Base-by-base conservation (phyloP, 2,888 invertebrate species). In the Drosophila pseudotakahashii region DNA sequence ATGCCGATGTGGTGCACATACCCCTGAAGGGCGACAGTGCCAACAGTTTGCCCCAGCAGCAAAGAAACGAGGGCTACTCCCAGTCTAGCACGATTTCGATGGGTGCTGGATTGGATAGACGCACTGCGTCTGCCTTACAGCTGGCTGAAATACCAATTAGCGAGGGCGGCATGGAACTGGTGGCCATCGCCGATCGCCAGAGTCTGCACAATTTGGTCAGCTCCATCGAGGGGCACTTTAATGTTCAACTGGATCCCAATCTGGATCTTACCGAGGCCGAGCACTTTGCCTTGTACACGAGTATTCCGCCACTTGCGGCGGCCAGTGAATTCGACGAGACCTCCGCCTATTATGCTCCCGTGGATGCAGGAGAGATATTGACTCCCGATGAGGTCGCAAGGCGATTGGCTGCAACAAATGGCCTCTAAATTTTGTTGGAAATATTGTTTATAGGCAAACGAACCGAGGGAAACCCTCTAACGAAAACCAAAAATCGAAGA, bases 291-390 rank as follows among this genome's bases (percentile, higher is more conserved):
- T 91, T 97, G 67, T 97, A 97, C 81, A 97, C 97, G 83, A 95
- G 96, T 58, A 94, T 97, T 89, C 97, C 97, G 11, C 97, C 97
- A 1, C 96, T 95, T 89, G 97, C 97, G 19, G 97, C 97, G 0
- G 95, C 94, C 30, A 97, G 97, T 10, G 97, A 97, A 91, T 97
- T 97, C 89, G 97, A 97, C 78, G 97, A 97, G 83, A 95, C 95
- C 88, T 97, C 97, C 47, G 96, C 96, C 91, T 97, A 97, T 90
- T 97, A 97, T 89, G 96, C 97, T 37, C 95, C 96, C 10, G 95
- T 97, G 6, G 97, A 97, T 90, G 96, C 94, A 55, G 95, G 95
- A 53, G 95, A 95, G 90, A 95, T 95, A 81, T 93, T 94, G 7
- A 91, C 92, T 0, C 93, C 92, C 11, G 90, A 92, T 6, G 90